Evolutionary conservation across 2,888 invertebrate genomes (phyloP), one percentile per base, ranked within the genome.

Genomic region (Seladonia tumulorum): DNA sequence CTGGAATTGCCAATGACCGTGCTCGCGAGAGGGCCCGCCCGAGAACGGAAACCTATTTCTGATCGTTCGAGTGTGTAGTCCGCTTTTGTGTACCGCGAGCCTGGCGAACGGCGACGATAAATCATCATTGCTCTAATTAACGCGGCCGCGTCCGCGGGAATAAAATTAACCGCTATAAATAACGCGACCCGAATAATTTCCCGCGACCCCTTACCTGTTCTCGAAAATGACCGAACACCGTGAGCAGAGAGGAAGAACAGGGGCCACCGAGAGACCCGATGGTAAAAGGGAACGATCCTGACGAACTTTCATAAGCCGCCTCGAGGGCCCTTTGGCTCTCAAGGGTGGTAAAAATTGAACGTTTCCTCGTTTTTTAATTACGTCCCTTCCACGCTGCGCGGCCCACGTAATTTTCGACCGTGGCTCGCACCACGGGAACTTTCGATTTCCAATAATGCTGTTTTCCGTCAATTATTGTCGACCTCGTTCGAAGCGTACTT

Each of bases 121-220:
- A 86, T 86, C 87, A 85, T 81, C 82, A 83, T 81, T 82, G 86
- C 82, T 88, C 84, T 76, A 86, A 88, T 88, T 88, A 88, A 82
- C 81, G 72, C 66, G 22, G 45, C 39, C 71, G 72, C 57, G 14
- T 72, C 63, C 77, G 45, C 47, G 47, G 73, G 71, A 86, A 79
- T 82, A 82, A 82, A 80, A 79, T 78, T 85, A 77, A 77, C n/a
- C 18, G n/a, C 29, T 74, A 77, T 74, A 85, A 85, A 82, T 87
- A 81, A 81, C 49, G 60, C 49, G 72, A 2, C 8, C 5, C 49
- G 73, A 73, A 73, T 49, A 45, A 72, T 49, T 73, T 4, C 5
- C 16, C 16, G 29, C 8, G 8, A 25, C 25, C 18, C 35, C 10
- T 71, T 2, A 25, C 63, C 63, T 16, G 2, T 0, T 7, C 29